Base-by-base conservation (phyloP, 2,888 invertebrate species). In the Archaeoteleia sp. region DNA sequence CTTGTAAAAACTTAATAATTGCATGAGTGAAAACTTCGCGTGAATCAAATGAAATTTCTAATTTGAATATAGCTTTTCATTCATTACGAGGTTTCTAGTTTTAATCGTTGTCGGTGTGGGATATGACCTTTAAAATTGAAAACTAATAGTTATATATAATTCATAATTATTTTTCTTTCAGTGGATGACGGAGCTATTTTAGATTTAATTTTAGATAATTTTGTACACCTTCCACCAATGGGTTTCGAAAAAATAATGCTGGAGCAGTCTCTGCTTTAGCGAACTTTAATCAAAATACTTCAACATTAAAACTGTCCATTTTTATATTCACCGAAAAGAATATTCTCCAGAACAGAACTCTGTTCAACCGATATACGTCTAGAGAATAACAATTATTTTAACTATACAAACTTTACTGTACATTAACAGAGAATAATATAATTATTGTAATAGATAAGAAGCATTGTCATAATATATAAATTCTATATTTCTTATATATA, bases 161-260 rank as follows among this genome's bases (percentile, higher is more conserved):
- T 42, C 23, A 42, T 58, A 7, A 40, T 42, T 43, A 14, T 30
- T 42, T 65, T 60, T 39, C n/a, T 91, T 90, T 58, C 88, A 96
- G 98, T 98, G 79, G 98, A 98, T 80, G 97, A 98, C 84, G 98
- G 98, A 73, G 98, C 98, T 17, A 97, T 98, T 75, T 85, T 99
- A 87, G 99, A 99, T 86, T 92, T 97, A 71, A 92, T 96, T 78
- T 91, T 98, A 84, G 95, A 95, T 75, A 93, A 93, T 82, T 97
- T 98, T 85, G 90, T 91, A 72, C 92, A 94, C 82, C 89, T 92
- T 0, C 93, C 94, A 27, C 94, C 95, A 0, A 87, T 90, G 45
- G 98, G 97, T 29, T 98, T 93, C 83, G 97, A 97, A 78, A 94
- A 93, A 86, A 97, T 98, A 72, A 95, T 98, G 93, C 89, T 97